A percentile compares a stretch with the other conserved stretches of the same genome.
These are phyloP conservation scores for Myathropa florea DNA, from an alignment of 2,888 invertebrate species.

Conservation along the genomic window DNA sequence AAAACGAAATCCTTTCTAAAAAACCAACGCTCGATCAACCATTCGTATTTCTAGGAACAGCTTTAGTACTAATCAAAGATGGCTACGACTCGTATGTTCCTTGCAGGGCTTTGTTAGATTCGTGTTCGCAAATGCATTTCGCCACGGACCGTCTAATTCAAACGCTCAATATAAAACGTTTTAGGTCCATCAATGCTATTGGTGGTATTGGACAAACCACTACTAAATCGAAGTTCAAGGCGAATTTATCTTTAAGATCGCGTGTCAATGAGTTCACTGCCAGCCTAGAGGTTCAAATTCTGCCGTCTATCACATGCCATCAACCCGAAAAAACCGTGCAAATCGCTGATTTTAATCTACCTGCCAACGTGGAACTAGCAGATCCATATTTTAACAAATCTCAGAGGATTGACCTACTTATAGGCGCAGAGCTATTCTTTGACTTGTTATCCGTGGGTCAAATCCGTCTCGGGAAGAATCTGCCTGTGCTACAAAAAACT, in stretches of 20 bases:
- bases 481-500: neutral
- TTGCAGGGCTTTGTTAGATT: slow-evolving; percentile 1
- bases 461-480: neutral
- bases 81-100: neutral
- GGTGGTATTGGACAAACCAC: neutral
- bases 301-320: slow-evolving; percentile 11
- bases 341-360: neutral
- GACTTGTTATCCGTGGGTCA: neutral
- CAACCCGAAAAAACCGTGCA: neutral
- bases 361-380: too few relatives aligned
- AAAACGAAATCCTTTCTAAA: neutral
- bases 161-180: neutral
- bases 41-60: neutral
- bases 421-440: too few relatives aligned
- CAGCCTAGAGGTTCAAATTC: neutral
- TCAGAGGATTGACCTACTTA: too few relatives aligned
- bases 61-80: neutral
- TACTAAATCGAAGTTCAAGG: neutral
- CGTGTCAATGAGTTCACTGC: too few relatives aligned
- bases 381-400: too few relatives aligned
- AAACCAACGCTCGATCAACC: neutral
- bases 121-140: too few relatives aligned
- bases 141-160: neutral
- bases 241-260: neutral
- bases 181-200: neutral